phyloP scores from a whole-genome alignment of 2,797 vertebrate species.

The Pangasius krempfi region DNA sequence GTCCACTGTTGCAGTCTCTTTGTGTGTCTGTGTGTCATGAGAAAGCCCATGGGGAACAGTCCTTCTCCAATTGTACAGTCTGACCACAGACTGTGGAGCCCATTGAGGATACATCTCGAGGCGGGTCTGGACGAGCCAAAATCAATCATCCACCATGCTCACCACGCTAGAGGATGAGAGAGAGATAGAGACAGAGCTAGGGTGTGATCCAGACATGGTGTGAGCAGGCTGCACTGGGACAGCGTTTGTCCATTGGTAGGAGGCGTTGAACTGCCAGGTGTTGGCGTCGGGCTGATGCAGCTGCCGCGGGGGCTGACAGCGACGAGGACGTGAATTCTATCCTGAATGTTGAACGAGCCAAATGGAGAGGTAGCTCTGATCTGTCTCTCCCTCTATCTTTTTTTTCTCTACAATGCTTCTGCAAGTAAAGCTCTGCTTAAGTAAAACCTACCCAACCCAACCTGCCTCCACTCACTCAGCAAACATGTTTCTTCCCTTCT shows the following conservation, averaged over 20 bases:
- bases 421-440: neutral
- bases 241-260: slow-evolving; percentile 50
- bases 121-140: slow-evolving; percentile 53
- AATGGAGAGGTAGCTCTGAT: neutral
- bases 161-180: slow-evolving; percentile 5
- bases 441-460: slow-evolving; percentile 33
- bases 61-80: slow-evolving; percentile 41
- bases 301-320: slow-evolving; percentile 35
- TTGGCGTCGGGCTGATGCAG: slow-evolving; percentile 33
- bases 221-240: slow-evolving; percentile 21
- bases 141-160: slow-evolving; percentile 41
- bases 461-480: slow-evolving; percentile 49
- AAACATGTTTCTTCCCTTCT: slow-evolving; percentile 32
- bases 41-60: slow-evolving; percentile 41
- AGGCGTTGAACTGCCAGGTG: slow-evolving; percentile 45
- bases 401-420: neutral
- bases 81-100: slow-evolving; percentile 48
- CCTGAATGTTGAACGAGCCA: slow-evolving; percentile 35
- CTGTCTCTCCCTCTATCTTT: neutral
- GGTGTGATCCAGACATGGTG: slow-evolving; percentile 19
- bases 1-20: slow-evolving; percentile 14
- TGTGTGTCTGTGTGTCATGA: slow-evolving; percentile 42
- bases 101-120: slow-evolving; percentile 53
- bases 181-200: slow-evolving; percentile 1
- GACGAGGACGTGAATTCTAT: slow-evolving; percentile 41